A percentile compares a stretch with the other conserved stretches of the same genome.
These are phyloP conservation scores for Zapus hudsonius DNA, from an alignment of 2,113 vertebrate genomes.

Conservation along the genomic window DNA sequence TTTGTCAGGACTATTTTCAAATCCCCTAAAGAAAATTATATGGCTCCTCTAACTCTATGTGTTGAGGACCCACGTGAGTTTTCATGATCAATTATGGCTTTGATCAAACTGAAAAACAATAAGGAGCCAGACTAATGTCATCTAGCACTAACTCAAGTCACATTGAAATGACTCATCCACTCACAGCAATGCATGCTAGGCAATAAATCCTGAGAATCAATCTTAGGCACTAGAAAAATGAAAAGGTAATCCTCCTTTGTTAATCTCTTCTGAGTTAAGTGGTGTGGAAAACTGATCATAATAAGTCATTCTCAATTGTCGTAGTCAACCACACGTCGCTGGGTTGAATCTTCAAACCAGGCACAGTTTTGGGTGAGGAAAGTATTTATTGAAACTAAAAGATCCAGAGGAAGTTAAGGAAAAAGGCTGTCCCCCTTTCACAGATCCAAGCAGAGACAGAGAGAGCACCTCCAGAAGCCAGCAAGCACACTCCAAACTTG, in stretches of 20 bases:
- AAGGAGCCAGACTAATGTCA: not conserved
- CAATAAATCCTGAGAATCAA: constrained; percentile 33
- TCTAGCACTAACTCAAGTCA: not conserved
- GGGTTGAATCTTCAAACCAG: too few species aligned
- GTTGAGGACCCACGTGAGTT: not conserved
- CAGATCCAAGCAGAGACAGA: too few species aligned
- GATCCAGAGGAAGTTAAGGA: too few species aligned
- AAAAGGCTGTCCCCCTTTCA: too few species aligned
- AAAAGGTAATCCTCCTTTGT: not conserved
- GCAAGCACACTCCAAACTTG: too few species aligned
- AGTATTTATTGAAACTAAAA: too few species aligned
- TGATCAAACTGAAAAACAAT: not conserved
- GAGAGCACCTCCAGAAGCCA: too few species aligned
- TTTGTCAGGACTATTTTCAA: not conserved
- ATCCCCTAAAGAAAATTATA: not conserved
- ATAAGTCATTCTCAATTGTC: not conserved
- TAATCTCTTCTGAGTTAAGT: constrained; percentile 11
- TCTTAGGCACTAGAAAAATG: not conserved
- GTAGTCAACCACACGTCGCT: too few species aligned
- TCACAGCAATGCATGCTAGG: not conserved
- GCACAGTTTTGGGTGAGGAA: too few species aligned
- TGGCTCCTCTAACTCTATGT: not conserved
- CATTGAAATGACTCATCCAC: not conserved
- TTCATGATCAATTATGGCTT: not conserved
- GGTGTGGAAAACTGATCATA: not conserved